Evolutionary conservation across 2,113 vertebrate species (phyloP), one percentile per base, ranked within the genome.

Genomic region (Tachycineta bicolor): DNA sequence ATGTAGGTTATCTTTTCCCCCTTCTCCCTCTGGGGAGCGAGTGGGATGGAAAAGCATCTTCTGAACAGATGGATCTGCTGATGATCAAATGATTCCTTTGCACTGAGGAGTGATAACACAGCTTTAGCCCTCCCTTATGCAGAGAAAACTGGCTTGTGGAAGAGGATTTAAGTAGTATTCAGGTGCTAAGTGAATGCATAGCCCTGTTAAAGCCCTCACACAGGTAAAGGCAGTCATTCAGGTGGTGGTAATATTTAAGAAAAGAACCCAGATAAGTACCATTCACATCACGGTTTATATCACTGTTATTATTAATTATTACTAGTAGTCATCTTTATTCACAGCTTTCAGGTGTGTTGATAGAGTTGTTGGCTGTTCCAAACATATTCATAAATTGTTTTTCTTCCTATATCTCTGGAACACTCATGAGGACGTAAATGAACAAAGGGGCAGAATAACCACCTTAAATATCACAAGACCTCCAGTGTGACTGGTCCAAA

Each of bases 71-170:
- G 47, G 15, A 87, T 91, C 33, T 89, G 20, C 26, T 82, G 26
- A 16, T 70, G 64, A 91, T 5, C 55, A 70, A 65, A 65, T 17
- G 25, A 53, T 78, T 8, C 41, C 12, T 81, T 46, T 50, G 12
- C 23, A 12, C 15, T 43, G 17, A 47, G 11, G 8, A 63, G 21
- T 25, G 13, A 46, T 14, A 5, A 74, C 2, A 77, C 55, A 65
- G 8, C 2, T 77, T 81, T 53, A 87, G 31, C 6, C 2, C 29
- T 74, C 9, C 11, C 4, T 74, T 58, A 16, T 1, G 0, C 2
- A 43, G 19, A 65, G 33, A 88, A 83, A 85, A 71, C 4, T 28
- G 7, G 6, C 15, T 69, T 73, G 39, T 49, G 14, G 18, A 86
- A 67, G 34, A 33, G 12, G 17, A 59, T 81, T 49, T 91, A 87